Conservation (phyloP, 2,888 invertebrate genomes). For the Apamea crenata region DNA sequence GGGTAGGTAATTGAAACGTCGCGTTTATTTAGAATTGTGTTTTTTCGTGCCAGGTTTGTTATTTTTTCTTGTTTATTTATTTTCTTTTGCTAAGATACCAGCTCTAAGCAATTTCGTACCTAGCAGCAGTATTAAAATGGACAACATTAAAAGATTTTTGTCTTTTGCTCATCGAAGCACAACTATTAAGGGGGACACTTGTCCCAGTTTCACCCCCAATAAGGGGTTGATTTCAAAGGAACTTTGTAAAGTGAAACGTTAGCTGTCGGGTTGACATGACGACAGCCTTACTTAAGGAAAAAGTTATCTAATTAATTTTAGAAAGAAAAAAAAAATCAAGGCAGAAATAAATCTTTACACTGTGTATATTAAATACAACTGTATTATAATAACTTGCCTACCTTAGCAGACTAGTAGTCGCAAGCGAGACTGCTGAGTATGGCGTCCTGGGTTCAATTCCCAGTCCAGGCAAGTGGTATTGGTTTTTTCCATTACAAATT, state of each 20-base stretch:
- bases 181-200: conserved; percentile 22
- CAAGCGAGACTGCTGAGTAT: background rate
- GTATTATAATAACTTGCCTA: background rate
- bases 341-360: background rate
- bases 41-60: conserved; percentile 45
- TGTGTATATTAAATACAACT: background rate
- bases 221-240: conserved; percentile 38
- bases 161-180: conserved; percentile 6
- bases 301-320: conserved; percentile 6
- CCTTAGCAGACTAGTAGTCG: background rate
- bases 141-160: conserved; percentile 6
- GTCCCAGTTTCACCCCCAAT: conserved; percentile 34
- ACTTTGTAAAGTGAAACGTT: conserved; percentile 39
- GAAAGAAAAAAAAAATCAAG: background rate
- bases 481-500: background rate
- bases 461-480: background rate
- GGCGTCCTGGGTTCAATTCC: background rate
- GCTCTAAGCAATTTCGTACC: background rate
- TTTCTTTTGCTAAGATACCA: background rate
- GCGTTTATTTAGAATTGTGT: conserved; percentile 62
- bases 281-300: conserved; percentile 2
- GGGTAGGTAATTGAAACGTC: conserved; percentile 65
- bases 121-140: background rate
- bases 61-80: conserved; percentile 30
- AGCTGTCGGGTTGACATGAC: conserved; percentile 34